A percentile compares a stretch with the other conserved stretches of the same genome.
Conservation (phyloP, 2,888 invertebrate species). For the Bembecia ichneumoniformis region DNA sequence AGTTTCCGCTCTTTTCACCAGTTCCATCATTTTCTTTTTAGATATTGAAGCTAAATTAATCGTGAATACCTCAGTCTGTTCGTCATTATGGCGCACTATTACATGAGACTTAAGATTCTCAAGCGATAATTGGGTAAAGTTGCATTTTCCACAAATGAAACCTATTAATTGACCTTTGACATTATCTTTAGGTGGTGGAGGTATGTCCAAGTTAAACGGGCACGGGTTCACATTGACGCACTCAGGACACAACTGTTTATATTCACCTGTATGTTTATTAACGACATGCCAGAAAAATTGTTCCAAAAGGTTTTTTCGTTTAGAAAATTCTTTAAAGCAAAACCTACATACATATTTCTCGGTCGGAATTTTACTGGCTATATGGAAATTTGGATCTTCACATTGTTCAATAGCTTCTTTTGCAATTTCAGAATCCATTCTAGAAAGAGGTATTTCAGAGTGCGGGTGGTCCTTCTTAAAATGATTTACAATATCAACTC, state of each 20-base stretch:
- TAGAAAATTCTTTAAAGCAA: constrained; percentile 48
- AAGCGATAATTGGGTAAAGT: constrained; percentile 78
- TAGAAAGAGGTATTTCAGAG: constrained; percentile 76
- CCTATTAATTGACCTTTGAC: constrained; percentile 59
- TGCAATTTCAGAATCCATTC: constrained; percentile 68
- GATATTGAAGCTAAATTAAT: constrained; percentile 49
- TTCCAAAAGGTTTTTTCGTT: constrained; percentile 35
- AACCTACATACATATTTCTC: constrained; percentile 53
- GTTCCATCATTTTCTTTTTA: constrained; percentile 26
- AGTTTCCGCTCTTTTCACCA: constrained; percentile 18
- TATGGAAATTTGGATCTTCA: constrained; percentile 43
- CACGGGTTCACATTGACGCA: constrained; percentile 60
- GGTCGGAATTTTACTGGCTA: constrained; percentile 39
- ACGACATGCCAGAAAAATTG: constrained; percentile 80
- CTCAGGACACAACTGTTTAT: constrained; percentile 74
- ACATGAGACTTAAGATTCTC: constrained; percentile 76
- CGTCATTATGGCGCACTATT: constrained; percentile 63
- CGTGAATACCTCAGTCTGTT: constrained; percentile 56
- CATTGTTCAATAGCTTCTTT: constrained; percentile 70
- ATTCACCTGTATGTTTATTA: constrained; percentile 84
- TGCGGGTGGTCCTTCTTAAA: constrained; percentile 76
- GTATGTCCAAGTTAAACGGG: constrained; percentile 47
- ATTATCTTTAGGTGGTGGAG: constrained; percentile 54
- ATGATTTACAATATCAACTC: constrained; percentile 76
- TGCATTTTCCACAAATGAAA: constrained; percentile 80